A percentile compares a stretch with the other conserved stretches of the same genome.
Conservation (phyloP, 2,113 vertebrate species). For the Struthidea cinerea region DNA sequence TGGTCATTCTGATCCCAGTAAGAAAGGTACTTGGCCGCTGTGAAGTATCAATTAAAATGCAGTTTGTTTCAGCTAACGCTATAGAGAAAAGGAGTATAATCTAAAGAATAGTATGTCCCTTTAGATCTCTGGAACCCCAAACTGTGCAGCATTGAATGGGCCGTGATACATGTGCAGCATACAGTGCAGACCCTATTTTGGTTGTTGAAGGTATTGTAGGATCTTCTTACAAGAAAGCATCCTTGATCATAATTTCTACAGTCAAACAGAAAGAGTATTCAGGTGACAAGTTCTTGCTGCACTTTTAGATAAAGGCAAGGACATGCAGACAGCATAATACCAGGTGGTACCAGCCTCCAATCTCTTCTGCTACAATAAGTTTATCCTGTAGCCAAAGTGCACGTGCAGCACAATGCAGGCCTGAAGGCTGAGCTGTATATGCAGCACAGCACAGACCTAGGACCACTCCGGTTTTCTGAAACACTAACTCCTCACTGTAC, state of each 20-base stretch:
- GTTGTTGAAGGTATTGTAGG: neutral
- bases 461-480: neutral
- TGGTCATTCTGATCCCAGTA: neutral
- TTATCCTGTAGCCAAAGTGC: neutral
- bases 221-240: neutral
- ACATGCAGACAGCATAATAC: neutral
- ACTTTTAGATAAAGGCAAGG: neutral
- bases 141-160: neutral
- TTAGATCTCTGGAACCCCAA: neutral
- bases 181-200: neutral
- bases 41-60: neutral
- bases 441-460: neutral
- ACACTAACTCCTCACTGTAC: neutral
- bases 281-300: neutral
- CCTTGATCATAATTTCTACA: neutral
- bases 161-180: neutral
- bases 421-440: neutral
- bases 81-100: neutral
- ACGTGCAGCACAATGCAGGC: neutral
- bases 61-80: neutral
- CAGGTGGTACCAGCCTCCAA: neutral
- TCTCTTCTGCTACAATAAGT: neutral
- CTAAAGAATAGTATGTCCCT: neutral
- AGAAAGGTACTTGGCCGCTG: neutral
- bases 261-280: neutral